Evolutionary conservation across 2,888 invertebrate genomes (phyloP).

Genomic region (Phaonia tiefii): DNA sequence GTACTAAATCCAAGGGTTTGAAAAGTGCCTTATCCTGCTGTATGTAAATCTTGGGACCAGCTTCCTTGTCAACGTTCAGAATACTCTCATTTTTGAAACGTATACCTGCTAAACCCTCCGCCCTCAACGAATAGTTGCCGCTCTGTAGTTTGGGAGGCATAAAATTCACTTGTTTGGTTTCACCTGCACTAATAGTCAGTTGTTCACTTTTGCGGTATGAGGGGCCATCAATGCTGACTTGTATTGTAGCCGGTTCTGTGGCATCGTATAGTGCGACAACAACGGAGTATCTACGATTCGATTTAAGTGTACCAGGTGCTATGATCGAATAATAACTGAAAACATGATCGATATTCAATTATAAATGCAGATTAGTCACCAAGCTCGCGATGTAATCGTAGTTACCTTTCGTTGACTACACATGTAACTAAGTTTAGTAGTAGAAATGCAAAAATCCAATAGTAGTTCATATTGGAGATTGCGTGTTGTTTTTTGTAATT

Average conservation of each 20-base stretch:
- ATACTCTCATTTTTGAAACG: slow-evolving; percentile 87
- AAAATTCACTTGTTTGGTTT: slow-evolving; percentile 28
- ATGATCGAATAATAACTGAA: slow-evolving; percentile 30
- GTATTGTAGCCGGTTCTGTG: slow-evolving; percentile 22
- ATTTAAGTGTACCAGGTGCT: slow-evolving; percentile 32
- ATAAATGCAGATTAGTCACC: background rate
- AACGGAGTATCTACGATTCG: slow-evolving; percentile 42
- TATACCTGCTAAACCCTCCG: slow-evolving; percentile 85
- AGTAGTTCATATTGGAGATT: too few species aligned
- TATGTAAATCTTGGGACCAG: slow-evolving; percentile 88
- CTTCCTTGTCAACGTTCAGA: slow-evolving; percentile 85
- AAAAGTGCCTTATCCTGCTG: slow-evolving; percentile 96
- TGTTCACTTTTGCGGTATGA: background rate
- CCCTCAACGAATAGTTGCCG: slow-evolving; percentile 75
- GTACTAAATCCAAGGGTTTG: slow-evolving; percentile 91
- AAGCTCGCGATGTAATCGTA: too few species aligned
- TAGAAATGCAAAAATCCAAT: too few species aligned
- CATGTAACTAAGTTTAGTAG: too few species aligned
- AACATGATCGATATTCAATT: too few species aligned
- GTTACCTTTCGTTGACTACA: too few species aligned
- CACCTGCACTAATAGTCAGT: background rate
- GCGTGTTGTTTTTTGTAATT: too few species aligned
- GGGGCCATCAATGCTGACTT: slow-evolving; percentile 6
- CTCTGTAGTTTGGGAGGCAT: slow-evolving; percentile 9
- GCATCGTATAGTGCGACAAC: slow-evolving; percentile 34